Conservation (phyloP, 1,140 invertebrate species). For the Drosophila erecta region DNA sequence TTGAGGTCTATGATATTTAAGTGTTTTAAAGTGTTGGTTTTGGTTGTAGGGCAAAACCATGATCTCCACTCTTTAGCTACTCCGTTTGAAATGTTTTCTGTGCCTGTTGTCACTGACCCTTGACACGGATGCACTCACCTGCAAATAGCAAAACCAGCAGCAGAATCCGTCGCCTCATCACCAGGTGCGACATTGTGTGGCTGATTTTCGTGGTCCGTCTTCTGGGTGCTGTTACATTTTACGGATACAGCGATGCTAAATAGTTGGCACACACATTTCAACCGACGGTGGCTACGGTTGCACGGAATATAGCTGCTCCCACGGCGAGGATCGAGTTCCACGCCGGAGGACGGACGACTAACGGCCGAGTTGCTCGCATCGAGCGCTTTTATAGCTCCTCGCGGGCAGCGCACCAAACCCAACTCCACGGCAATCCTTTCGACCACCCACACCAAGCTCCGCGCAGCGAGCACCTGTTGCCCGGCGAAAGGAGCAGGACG, state of each 20-base stretch:
- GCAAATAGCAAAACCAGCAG: constrained; percentile 46
- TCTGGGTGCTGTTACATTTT: constrained; percentile 17
- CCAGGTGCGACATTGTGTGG: constrained; percentile 36
- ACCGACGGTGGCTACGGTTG: constrained; percentile 12
- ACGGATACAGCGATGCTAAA: constrained; percentile 23
- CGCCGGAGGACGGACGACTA: constrained; percentile 44
- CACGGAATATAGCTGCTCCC: constrained; percentile 17
- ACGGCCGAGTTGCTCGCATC: constrained; percentile 18
- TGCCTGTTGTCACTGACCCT: neutral
- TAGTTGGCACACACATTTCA: constrained; percentile 35
- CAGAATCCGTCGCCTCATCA: constrained; percentile 23
- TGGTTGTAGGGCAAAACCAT: no score
- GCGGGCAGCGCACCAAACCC: constrained; percentile 17
- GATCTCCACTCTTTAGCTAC: no score
- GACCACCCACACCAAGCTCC: constrained; percentile 6
- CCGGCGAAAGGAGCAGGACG: constrained; percentile 9
- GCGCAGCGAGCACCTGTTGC: constrained; percentile 63
- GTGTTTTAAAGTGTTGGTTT: no score
- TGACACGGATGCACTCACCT: constrained; percentile 35
- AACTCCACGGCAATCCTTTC: constrained; percentile 29
- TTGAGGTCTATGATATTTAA: no score
- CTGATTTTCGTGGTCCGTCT: neutral
- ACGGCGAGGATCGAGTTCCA: constrained; percentile 42
- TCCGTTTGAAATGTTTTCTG: no score
- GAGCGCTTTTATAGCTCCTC: constrained; percentile 64